Conservation (phyloP, 1,140 invertebrate genomes). For the Leucophenga varia region DNA sequence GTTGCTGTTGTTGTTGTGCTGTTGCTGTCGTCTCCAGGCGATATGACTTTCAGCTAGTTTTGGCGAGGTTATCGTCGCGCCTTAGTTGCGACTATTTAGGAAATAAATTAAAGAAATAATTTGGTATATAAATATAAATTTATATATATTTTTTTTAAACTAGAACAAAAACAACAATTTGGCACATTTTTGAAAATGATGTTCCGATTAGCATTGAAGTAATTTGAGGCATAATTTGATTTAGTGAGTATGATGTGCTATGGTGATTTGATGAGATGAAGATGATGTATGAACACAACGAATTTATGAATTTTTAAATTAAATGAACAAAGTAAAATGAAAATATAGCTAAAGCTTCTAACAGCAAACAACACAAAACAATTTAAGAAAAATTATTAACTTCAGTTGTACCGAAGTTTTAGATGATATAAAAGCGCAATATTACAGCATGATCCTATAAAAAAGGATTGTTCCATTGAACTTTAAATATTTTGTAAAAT, state of each 20-base stretch:
- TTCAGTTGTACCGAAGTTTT: no score
- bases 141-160: slow-evolving; percentile 6
- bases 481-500: no score
- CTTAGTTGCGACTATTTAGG: slow-evolving; percentile 47
- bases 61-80: slow-evolving; percentile 54
- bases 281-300: slow-evolving; percentile 8
- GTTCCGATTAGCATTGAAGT: neutral
- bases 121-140: neutral
- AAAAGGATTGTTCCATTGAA: no score
- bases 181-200: slow-evolving; percentile 5
- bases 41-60: slow-evolving; percentile 56
- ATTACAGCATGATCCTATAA: no score
- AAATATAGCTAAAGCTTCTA: no score
- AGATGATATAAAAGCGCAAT: no score
- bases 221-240: no score
- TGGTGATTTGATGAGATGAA: neutral
- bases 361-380: no score
- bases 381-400: no score
- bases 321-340: no score
- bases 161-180: slow-evolving; percentile 18
- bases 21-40: slow-evolving; percentile 10
- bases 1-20: slow-evolving; percentile 15
- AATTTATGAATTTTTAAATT: no score
- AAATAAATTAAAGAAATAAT: slow-evolving; percentile 1
- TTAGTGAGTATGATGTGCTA: neutral